Evolutionary conservation across 2,113 vertebrate genomes (phyloP), one percentile per base, ranked within the genome.

Genomic region (Pteropus alecto): DNA sequence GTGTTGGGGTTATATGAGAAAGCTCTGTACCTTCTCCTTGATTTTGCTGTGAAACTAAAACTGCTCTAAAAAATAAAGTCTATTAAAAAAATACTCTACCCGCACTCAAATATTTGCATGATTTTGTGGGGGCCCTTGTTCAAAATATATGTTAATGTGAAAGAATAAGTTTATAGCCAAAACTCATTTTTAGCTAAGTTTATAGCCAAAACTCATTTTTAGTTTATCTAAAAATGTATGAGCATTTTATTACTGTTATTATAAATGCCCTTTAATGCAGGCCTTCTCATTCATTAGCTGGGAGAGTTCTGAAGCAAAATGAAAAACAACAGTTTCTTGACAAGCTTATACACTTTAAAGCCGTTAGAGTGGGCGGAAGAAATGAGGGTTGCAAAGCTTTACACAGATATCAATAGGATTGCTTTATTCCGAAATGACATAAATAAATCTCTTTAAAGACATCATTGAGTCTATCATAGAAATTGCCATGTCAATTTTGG

Each of bases 371-470:
- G 92, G 95, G 91, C 82, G 68, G 96, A 88, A 97, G 94, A 94
- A 95, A 95, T 82, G 84, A 74, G 97, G 94, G 87, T 43, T 68
- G n/a, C 65, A 81, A 97, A 97, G 93, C 85, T 95, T 84, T 95
- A 90, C 94, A 97, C 94, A 97, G 94, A 97, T 94, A 96, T 89
- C 60, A 82, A 41, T 83, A 70, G 26, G 85, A 79, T 84, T 4
- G 89, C 76, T 97, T 98, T 98, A 88, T 97, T 96, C 96, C 86
- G 83, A 96, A 97, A 97, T 93, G 94, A 92, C 91, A 97, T 96
- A 98, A 98, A 97, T 95, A 97, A 97, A 22, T 18, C 13, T 96
- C 92, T 98, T 96, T 94, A 97, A 96, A 98, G 96, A 67, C 97
- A 94, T 96, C 93, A 63, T 87, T 63, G 43, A 95, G 87, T 76